These are phyloP conservation scores for Rhinoraja longicauda DNA, from an alignment of 2,797 vertebrate genomes.

Conservation along the genomic window DNA sequence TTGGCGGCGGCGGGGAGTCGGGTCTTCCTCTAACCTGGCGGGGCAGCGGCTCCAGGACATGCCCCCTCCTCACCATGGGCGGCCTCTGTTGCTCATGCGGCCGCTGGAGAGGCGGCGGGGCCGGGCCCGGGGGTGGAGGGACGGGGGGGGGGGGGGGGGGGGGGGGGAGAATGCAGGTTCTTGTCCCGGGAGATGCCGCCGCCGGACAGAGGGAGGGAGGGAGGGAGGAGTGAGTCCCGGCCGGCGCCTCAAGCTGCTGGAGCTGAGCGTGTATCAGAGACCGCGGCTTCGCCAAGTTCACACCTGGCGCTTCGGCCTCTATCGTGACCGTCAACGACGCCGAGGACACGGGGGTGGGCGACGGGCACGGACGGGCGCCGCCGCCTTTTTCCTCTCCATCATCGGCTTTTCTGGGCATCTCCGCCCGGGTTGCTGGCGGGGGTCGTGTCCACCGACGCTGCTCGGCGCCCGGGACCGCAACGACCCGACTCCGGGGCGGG, in stretches of 20 bases:
- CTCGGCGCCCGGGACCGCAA: too few relatives aligned
- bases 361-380: constrained; percentile 64
- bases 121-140: constrained; percentile 48
- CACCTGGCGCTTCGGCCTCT: constrained; percentile 68
- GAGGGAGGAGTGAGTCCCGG: too few relatives aligned
- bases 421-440: too few relatives aligned
- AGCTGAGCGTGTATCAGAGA: constrained; percentile 63
- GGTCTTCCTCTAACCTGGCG: constrained; percentile 65
- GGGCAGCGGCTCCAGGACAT: constrained; percentile 63
- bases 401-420: constrained; percentile 70
- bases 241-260: constrained; percentile 66
- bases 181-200: constrained; percentile 63
- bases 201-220: too few relatives aligned
- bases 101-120: constrained; percentile 52
- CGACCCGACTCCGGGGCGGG: too few relatives aligned
- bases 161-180: too few relatives aligned
- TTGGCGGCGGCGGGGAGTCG: constrained; percentile 71
- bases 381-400: constrained; percentile 67
- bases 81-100: constrained; percentile 73
- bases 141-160: too few relatives aligned
- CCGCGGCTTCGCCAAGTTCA: constrained; percentile 63
- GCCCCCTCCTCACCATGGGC: constrained; percentile 70
- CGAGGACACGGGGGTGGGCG: constrained; percentile 67
- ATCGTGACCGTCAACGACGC: constrained; percentile 70
- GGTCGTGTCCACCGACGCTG: too few relatives aligned